Percentiles rank a stretch among this genome's conserved stretches.
phyloP scores from a whole-genome alignment of 2,888 invertebrate genomes.

The Cerastis leucographa region DNA sequence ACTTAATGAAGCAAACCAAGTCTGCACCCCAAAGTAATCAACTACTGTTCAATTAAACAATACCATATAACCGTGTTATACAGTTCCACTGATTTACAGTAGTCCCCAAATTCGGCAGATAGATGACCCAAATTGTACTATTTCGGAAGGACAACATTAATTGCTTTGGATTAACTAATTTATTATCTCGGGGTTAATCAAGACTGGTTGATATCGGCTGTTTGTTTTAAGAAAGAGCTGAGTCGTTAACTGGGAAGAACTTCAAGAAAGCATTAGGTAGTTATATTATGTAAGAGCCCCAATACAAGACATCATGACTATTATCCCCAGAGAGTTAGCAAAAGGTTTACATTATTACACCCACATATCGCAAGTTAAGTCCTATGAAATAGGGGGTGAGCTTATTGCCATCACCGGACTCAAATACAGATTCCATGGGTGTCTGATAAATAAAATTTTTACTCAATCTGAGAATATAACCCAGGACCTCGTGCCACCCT shows the following conservation, averaged over 20 bases:
- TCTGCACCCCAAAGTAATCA: constrained; percentile 42
- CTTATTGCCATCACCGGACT: too few relatives aligned
- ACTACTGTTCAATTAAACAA: constrained; percentile 51
- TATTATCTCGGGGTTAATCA: constrained; percentile 38
- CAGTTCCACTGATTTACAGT: constrained; percentile 50
- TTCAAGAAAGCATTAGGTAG: too few relatives aligned
- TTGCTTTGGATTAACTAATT: constrained; percentile 49
- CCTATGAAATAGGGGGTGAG: too few relatives aligned
- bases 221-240: constrained; percentile 2
- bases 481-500: not conserved
- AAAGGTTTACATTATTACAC: too few relatives aligned
- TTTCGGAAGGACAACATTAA: constrained; percentile 59
- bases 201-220: constrained; percentile 4
- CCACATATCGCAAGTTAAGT: too few relatives aligned
- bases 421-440: not conserved
- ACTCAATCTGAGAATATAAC: not conserved
- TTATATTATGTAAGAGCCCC: not conserved
- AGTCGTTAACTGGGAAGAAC: not conserved
- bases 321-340: too few relatives aligned
- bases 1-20: constrained; percentile 14
- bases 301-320: too few relatives aligned
- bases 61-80: constrained; percentile 37
- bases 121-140: constrained; percentile 42
- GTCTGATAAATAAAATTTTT: not conserved
- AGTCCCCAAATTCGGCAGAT: constrained; percentile 48